phyloP scores from a whole-genome alignment of 2,888 invertebrate genomes.

The Ecliptopera silaceata region DNA sequence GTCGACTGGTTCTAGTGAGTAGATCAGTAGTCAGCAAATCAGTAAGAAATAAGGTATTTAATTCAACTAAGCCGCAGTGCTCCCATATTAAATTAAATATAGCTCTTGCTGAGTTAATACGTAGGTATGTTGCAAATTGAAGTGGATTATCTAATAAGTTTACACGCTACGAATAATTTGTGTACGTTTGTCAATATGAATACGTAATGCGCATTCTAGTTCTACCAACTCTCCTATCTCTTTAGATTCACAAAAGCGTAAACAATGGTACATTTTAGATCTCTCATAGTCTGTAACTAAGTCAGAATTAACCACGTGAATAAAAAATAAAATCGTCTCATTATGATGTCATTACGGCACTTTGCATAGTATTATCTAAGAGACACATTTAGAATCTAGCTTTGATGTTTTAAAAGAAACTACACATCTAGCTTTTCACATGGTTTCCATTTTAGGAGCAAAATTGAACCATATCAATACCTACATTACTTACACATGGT shows the following conservation, averaged over 20 bases:
- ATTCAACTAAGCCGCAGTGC: conserved; percentile 26
- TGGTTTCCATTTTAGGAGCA: no score
- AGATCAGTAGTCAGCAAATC: conserved; percentile 15
- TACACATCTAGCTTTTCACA: background rate
- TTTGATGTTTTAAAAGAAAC: background rate
- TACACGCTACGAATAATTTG: conserved; percentile 38
- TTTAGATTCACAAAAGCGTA: conserved; percentile 9
- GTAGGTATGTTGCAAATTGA: conserved; percentile 35
- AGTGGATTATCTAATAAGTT: conserved; percentile 45
- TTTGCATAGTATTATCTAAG: background rate
- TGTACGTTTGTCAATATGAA: conserved; percentile 38
- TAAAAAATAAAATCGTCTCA: background rate
- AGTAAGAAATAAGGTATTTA: conserved; percentile 20
- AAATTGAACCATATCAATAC: no score
- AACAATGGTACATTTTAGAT: background rate
- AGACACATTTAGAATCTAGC: no score
- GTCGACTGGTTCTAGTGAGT: conserved; percentile 10
- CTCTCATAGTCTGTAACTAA: background rate
- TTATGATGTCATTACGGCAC: background rate
- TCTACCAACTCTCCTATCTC: conserved; percentile 9
- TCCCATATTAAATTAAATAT: conserved; percentile 22
- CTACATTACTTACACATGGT: no score
- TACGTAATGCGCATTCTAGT: conserved; percentile 31
- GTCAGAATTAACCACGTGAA: background rate
- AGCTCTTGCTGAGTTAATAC: conserved; percentile 15